Conservation (phyloP, 2,113 vertebrate species). For the Porphyrio hochstetteri region DNA sequence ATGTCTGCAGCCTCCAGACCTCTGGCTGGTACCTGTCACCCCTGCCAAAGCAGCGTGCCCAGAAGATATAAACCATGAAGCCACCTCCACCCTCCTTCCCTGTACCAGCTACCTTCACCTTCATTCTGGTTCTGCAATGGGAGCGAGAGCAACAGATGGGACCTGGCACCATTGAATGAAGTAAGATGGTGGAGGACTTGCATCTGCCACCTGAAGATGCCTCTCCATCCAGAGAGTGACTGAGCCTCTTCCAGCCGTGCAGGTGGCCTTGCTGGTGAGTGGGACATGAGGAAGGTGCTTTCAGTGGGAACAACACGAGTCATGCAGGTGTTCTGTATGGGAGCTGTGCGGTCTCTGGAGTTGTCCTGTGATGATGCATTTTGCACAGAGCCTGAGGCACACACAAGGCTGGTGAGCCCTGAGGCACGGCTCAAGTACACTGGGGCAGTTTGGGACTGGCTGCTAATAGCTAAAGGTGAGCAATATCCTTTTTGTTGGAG, state of each 20-base stretch:
- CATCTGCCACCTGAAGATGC: rapidly evolving
- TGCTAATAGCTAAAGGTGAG: not conserved
- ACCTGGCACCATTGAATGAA: rapidly evolving
- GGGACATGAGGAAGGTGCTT: not conserved
- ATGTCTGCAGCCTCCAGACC: not conserved
- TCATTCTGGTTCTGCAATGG: not conserved
- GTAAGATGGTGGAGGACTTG: not conserved
- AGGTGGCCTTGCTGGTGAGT: not conserved
- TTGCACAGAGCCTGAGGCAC: not conserved
- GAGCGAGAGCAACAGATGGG: rapidly evolving
- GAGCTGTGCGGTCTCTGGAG: not conserved
- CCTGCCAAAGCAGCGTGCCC: not conserved
- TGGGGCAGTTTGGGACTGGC: not conserved
- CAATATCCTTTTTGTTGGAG: not conserved
- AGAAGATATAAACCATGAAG: not conserved
- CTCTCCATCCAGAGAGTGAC: not conserved
- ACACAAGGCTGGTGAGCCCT: not conserved
- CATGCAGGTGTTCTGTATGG: not conserved
- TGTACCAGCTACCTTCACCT: not conserved
- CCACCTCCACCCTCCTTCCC: not conserved
- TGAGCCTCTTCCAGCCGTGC: not conserved
- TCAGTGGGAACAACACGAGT: not conserved
- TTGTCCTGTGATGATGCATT: rapidly evolving
- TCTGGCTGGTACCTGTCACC: rapidly evolving
- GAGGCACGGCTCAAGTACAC: rapidly evolving